phyloP scores from a whole-genome alignment of 2,888 invertebrate genomes.

The Limnephilus auricula region DNA sequence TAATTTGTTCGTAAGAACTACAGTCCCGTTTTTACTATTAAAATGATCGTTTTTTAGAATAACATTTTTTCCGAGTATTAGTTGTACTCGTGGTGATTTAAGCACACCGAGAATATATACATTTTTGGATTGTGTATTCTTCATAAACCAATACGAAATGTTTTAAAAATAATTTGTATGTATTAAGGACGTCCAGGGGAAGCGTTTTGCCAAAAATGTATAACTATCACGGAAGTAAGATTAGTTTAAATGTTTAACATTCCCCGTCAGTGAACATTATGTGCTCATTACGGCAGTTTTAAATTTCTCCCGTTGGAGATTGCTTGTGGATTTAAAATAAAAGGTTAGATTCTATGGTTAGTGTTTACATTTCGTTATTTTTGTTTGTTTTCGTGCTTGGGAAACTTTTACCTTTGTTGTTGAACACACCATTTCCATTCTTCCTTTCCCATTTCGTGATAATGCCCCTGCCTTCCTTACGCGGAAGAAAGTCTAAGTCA shows the following conservation, averaged over 20 bases:
- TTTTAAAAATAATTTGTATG: no score
- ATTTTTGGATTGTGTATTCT: no score
- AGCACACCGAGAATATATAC: no score
- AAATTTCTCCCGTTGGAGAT: background rate
- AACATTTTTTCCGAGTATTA: no score
- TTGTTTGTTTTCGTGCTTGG: constrained; percentile 18
- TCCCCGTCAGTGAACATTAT: background rate
- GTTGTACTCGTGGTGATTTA: no score
- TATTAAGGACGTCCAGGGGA: no score
- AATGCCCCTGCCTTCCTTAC: background rate
- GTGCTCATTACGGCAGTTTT: background rate
- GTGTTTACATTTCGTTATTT: constrained; percentile 8
- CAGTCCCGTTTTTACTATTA: no score
- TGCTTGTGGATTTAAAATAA: background rate
- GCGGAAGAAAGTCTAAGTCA: background rate
- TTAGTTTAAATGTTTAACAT: background rate
- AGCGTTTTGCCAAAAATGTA: no score
- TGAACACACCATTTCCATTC: background rate
- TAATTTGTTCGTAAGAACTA: no score
- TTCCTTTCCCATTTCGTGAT: background rate
- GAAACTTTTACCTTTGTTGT: background rate
- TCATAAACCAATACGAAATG: no score
- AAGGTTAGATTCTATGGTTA: background rate
- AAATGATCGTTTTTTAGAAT: no score
- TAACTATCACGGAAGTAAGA: background rate